Base-by-base conservation (phyloP, 2,888 invertebrate species). In the Perizoma affinitatum region DNA sequence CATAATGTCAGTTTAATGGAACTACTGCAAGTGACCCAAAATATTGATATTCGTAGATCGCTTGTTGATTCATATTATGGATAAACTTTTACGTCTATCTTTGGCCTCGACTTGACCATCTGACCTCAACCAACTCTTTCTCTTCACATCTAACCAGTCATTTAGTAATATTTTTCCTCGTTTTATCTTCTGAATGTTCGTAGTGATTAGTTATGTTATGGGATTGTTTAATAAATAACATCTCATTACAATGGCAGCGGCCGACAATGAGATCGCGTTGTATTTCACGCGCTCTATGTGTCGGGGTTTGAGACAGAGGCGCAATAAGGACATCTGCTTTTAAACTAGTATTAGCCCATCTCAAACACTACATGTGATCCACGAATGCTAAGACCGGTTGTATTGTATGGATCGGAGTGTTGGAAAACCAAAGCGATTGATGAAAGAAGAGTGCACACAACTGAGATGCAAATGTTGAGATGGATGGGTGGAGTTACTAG, bases 151-250 rank as follows among this genome's bases (percentile, higher is more conserved):
- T 51, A 53, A 53, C 63, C 52, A 49, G 48, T 53, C 36, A 53
- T 63, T 63, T 49, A 56, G 62, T 54, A 53, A 50, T 65, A 64
- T 66, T 66, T 59, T 64, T 62, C 42, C 51, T 38, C 40, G 54
- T 63, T 61, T 67, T 67, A 69, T 69, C 67, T 73, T 10, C 67
- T 73, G 35, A 45, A 57, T 51, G 78, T 76, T 74, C 55, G 61
- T 64, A 65, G 78, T 84, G 85, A 87, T 88, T 87, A 86, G 84
- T 86, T 79, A 76, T 72, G 73, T 85, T 78, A 75, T 71, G 74
- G 80, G 79, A 79, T 80, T 80, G 86, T 83, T 79, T 82, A 86
- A 89, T 90, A 90, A 90, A 89, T 88, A 89, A 88, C 84, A 80
- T 81, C 89, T 88, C 84, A 88, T 90, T 90, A 90, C 84, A 84